Base-by-base conservation (phyloP, 1,140 invertebrate genomes). In the Laodelphax striatellus region DNA sequence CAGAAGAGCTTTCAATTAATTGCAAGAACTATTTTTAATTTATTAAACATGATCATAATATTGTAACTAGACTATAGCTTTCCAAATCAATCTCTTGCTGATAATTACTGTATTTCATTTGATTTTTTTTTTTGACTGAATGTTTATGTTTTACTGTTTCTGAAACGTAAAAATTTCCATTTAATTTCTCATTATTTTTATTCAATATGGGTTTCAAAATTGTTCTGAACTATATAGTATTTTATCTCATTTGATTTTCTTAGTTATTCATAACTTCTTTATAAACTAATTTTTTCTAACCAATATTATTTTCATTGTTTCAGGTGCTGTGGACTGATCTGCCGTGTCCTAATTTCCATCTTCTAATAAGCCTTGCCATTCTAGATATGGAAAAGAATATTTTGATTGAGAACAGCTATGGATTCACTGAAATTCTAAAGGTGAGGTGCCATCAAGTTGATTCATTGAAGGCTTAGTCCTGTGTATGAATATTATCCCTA, bases 341-440 rank as follows among this genome's bases (percentile, higher is more conserved):
- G 65, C 94, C 94, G 1, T 97, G 94, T 70, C 80, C 86, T 67
- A 96, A 96, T 75, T 98, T 98, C 72, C 93, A 97, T 75, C 74
- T 98, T 21, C 74, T 98, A 4, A 76, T 98, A 14, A 92, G 89
- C 69, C 82, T 91, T 55, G 91, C 94, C 42, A 92, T 98, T 70
- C 77, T 98, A 31, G 92, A 96, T 64, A 82, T 83, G 19, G 90
- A 97, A 72, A 92, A 89, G 66, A 79, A 82, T 65, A 80, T 82
- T 5, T 78, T 98, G 10, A 94, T 97, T 66, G 88, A 88, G 67
- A 91, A 88, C 68, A 83, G 87, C 66, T 97, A 90, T 76, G 93
- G 92, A 52, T 93, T 98, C 68, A 96, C 91, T 11, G 95, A 97
- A 78, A 97, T 98, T 68, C 76, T 98, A 16, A 97, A 97, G 79